These are phyloP conservation scores for Pseudorectes ferrugineus DNA, from an alignment of 2,113 vertebrate species.

Conservation along the genomic window DNA sequence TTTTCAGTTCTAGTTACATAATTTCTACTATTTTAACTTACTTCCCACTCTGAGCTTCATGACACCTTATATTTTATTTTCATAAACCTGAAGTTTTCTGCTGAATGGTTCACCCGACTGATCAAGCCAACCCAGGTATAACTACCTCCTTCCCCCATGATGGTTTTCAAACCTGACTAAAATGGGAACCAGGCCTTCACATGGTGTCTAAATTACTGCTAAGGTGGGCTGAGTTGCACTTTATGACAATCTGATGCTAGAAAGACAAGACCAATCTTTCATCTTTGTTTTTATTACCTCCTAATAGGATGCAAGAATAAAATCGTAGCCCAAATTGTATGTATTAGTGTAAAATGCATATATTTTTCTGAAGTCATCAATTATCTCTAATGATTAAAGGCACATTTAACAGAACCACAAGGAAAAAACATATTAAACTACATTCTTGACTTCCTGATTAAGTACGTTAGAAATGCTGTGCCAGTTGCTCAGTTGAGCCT, in stretches of 20 bases:
- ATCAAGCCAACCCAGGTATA: neutral
- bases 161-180: neutral
- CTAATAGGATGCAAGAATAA: neutral
- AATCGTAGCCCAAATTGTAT: neutral
- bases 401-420: neutral
- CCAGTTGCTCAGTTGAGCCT: neutral
- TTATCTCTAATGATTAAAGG: neutral
- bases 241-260: neutral
- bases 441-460: neutral
- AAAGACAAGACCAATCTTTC: neutral
- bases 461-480: neutral
- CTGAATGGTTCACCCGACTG: neutral
- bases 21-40: neutral
- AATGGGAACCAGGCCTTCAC: neutral
- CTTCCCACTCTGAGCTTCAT: neutral
- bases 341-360: neutral
- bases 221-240: neutral
- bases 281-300: neutral
- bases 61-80: neutral
- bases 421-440: neutral
- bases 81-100: neutral
- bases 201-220: neutral
- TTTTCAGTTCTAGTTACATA: neutral
- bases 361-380: neutral
- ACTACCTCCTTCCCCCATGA: neutral